phyloP scores from a whole-genome alignment of 2,797 vertebrate species.

The Lemur catta region DNA sequence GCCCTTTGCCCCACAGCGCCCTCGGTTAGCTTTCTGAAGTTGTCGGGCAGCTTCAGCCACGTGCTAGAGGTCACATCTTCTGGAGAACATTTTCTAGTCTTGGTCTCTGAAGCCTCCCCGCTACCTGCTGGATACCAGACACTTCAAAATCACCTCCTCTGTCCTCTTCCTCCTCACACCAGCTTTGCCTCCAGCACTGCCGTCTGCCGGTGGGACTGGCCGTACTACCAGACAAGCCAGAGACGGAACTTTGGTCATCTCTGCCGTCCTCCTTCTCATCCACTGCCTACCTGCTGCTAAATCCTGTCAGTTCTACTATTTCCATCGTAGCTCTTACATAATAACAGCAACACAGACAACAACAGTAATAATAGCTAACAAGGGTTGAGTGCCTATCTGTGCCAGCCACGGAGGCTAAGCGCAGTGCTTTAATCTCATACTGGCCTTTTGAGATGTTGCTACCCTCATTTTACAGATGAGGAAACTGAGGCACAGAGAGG shows the following conservation, averaged over 20 bases:
- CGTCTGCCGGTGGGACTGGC: background rate
- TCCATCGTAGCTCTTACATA: background rate
- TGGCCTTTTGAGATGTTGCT: background rate
- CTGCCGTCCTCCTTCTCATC: background rate
- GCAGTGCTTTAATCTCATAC: background rate
- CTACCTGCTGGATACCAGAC: background rate
- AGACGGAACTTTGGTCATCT: background rate
- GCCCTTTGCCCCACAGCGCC: background rate
- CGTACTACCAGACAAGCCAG: background rate
- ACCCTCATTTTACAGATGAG: background rate
- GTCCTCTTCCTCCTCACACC: background rate
- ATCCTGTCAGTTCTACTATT: background rate
- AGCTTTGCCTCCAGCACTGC: background rate
- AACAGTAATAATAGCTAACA: background rate
- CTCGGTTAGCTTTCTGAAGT: background rate
- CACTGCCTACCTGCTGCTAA: background rate
- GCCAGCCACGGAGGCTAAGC: too few relatives aligned
- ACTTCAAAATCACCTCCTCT: background rate
- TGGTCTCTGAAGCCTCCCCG: background rate
- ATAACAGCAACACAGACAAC: background rate
- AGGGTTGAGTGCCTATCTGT: accelerated
- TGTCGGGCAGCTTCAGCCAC: accelerated
- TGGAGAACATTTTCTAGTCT: background rate
- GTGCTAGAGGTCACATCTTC: background rate
- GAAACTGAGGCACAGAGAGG: background rate